Evolutionary conservation across 2,888 invertebrate genomes (phyloP), one percentile per base, ranked within the genome.

Genomic region (Nasonovia ribisnigri): DNA sequence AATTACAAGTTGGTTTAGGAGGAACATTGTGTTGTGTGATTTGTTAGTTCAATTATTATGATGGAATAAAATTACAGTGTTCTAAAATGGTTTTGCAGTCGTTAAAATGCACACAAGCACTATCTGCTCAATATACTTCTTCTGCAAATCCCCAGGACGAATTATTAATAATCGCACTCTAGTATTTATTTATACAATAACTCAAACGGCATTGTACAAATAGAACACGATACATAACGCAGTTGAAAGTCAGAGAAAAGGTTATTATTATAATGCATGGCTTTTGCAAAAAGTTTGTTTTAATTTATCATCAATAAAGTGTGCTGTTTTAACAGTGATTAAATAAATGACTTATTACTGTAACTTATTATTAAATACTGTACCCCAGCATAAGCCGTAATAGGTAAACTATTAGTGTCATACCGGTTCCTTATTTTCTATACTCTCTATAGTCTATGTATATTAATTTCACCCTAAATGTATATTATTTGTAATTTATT

Each of bases 221-320:
- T 46, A 46, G 43, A 86, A 86, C 11, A 46, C 43, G 29, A 86
- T 46, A 46, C 43, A 46, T 86, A 43, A 86, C 86, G 26, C 46
- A 46, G 77, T 36, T 8, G 20, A 77, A 77, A 42, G 36, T 20
- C 77, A 77, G 8, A 48, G 86, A 86, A 26, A 86, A 46, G 13
- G 43, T 46, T 84, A 84, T 84, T 84, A 86, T n/a, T 67, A 36
- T 46, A 46, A 86, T 67, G 67, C 36, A 77, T 77, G 36, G 77
- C 0, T 86, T 46, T 51, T 51, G 42, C 36, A 88, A 57, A 88
- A 88, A 88, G 57, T 88, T 88, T 88, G 42, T 88, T 88, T 42
- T 88, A 57, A 57, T 43, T 42, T 88, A 57, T 42, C 57, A 43
- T 88, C 43, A 88, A 88, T 88, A 88, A 43, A 88, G 36, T 36